phyloP scores from a whole-genome alignment of 2,113 vertebrate genomes.

The Mungos mungo region DNA sequence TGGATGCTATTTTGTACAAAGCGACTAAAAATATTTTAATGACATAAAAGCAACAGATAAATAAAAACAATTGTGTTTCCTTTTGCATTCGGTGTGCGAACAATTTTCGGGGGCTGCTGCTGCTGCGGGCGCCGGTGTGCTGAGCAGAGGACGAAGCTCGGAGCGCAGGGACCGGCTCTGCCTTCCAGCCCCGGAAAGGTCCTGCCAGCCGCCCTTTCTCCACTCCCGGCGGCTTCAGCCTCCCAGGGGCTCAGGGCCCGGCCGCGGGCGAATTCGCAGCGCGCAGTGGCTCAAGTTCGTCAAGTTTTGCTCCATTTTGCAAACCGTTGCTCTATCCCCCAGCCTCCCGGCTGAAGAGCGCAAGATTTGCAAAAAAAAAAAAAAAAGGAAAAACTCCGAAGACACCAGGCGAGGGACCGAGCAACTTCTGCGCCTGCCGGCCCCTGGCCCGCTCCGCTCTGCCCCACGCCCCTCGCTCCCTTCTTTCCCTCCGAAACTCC shows the following conservation, averaged over 20 bases:
- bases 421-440: background rate
- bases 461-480: background rate
- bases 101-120: slow-evolving; percentile 32
- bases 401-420: background rate
- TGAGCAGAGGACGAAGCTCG: slow-evolving; percentile 70
- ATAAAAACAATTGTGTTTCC: slow-evolving; percentile 86
- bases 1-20: slow-evolving; percentile 81
- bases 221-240: background rate
- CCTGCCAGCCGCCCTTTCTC: background rate
- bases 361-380: slow-evolving; percentile 45
- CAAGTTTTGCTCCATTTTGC: slow-evolving; percentile 68
- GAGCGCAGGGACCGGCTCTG: slow-evolving; percentile 53
- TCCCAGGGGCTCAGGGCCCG: background rate
- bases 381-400: slow-evolving; percentile 56
- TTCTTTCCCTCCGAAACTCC: background rate
- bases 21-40: slow-evolving; percentile 88
- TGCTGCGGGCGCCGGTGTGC: slow-evolving; percentile 32
- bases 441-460: background rate
- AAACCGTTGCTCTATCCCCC: slow-evolving; percentile 50
- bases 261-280: background rate
- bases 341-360: slow-evolving; percentile 9
- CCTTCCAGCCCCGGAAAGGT: background rate
- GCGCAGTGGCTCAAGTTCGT: slow-evolving; percentile 72
- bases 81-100: slow-evolving; percentile 77
- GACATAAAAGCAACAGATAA: slow-evolving; percentile 86